Conservation (phyloP, 2,113 vertebrate species). For the Ptyas mucosa region DNA sequence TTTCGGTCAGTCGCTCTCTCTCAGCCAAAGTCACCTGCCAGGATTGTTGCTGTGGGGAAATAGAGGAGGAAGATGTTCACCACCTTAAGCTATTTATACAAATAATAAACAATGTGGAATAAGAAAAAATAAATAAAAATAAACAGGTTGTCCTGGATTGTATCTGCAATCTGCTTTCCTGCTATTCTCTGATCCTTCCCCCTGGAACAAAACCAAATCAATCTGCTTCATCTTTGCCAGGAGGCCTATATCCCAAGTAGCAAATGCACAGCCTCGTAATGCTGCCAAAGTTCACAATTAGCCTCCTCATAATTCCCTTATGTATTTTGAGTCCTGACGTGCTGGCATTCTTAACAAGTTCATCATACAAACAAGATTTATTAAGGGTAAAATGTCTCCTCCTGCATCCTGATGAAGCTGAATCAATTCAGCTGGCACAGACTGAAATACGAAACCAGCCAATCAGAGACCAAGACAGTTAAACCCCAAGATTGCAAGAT, state of each 20-base stretch:
- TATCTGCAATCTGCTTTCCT: background rate
- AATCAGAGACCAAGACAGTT: background rate
- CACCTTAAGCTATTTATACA: background rate
- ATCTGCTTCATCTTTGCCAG: background rate
- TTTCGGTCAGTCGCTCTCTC: background rate
- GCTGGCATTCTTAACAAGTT: background rate
- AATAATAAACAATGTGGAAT: background rate
- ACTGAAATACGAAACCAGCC: background rate
- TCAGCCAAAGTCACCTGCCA: background rate
- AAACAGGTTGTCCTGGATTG: background rate
- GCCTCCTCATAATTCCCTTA: background rate
- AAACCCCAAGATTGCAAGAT: background rate
- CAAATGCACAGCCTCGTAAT: background rate
- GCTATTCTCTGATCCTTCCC: background rate
- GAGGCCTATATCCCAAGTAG: background rate
- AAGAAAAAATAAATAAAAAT: background rate
- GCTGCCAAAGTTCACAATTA: background rate
- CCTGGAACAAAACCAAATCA: background rate
- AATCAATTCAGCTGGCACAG: background rate
- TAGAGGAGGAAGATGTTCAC: background rate
- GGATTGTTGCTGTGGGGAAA: background rate
- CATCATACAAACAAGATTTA: background rate
- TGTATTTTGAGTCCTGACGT: background rate
- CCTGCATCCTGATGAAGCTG: background rate
- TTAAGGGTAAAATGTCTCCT: background rate